Evolutionary conservation across 2,797 vertebrate genomes (phyloP).

Genomic region (Loriculus beryllinus): DNA sequence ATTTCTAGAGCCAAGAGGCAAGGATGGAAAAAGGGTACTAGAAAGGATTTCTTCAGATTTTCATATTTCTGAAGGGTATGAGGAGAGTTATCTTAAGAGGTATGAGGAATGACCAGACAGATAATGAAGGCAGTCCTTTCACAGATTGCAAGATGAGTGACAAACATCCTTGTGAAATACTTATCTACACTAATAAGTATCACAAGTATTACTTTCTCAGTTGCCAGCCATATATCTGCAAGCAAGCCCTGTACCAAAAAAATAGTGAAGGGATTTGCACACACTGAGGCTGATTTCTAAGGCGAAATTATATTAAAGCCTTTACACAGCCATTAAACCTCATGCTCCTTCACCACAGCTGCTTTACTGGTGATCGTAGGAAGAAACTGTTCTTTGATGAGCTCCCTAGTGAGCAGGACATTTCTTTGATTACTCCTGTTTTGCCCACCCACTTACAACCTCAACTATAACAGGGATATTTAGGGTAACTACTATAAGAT

Average conservation of each 20-base stretch:
- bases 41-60: not conserved
- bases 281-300: not conserved
- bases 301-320: not conserved
- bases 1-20: not conserved
- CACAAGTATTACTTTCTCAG: not conserved
- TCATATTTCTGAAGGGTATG: not conserved
- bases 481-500: not conserved
- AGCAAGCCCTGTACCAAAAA: not conserved
- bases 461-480: not conserved
- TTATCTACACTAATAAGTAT: too few relatives aligned
- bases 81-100: not conserved
- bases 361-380: not conserved
- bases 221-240: not conserved
- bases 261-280: not conserved
- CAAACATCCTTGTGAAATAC: not conserved
- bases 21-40: accelerated
- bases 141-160: not conserved
- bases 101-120: not conserved
- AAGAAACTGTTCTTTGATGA: not conserved
- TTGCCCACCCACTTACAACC: constrained; percentile 1
- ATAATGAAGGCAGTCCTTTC: not conserved
- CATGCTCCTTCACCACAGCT: not conserved
- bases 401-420: not conserved
- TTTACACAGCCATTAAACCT: not conserved
- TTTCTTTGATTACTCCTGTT: not conserved